These are phyloP conservation scores for Nomia melanderi DNA, from an alignment of 1,140 invertebrate species.

Conservation along the genomic window DNA sequence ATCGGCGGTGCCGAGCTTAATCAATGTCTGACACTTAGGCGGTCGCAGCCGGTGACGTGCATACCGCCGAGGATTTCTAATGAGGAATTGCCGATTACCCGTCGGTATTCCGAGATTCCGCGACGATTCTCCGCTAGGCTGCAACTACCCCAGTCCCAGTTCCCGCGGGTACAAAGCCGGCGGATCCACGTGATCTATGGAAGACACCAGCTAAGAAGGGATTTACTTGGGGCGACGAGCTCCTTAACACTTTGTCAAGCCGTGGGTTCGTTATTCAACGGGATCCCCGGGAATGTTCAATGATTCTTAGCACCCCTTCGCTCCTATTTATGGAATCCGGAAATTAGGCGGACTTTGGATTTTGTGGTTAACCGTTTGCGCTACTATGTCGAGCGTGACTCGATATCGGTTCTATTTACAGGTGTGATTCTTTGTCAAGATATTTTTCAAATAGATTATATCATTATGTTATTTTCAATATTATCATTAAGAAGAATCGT, in stretches of 20 bases:
- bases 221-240: not conserved
- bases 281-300: not conserved
- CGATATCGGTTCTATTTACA: too few species aligned
- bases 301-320: not conserved
- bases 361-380: too few species aligned
- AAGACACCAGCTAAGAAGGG: slow-evolving; percentile 16
- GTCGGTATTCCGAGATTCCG: slow-evolving; percentile 39
- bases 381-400: too few species aligned
- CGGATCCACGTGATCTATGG: slow-evolving; percentile 48
- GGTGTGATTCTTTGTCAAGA: too few species aligned
- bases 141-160: not conserved
- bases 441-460: too few species aligned
- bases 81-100: slow-evolving; percentile 64
- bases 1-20: slow-evolving; percentile 55
- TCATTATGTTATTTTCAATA: too few species aligned
- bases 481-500: too few species aligned
- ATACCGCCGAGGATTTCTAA: slow-evolving; percentile 55
- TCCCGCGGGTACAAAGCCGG: slow-evolving; percentile 39
- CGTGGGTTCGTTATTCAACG: not conserved
- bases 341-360: too few species aligned
- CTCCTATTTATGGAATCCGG: too few species aligned
- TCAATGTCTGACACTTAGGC: slow-evolving; percentile 62
- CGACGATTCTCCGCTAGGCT: slow-evolving; percentile 10
- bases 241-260: slow-evolving; percentile 26
- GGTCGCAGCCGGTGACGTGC: slow-evolving; percentile 39